phyloP scores from a whole-genome alignment of 2,113 vertebrate genomes.

The Dryoscopus gambensis region DNA sequence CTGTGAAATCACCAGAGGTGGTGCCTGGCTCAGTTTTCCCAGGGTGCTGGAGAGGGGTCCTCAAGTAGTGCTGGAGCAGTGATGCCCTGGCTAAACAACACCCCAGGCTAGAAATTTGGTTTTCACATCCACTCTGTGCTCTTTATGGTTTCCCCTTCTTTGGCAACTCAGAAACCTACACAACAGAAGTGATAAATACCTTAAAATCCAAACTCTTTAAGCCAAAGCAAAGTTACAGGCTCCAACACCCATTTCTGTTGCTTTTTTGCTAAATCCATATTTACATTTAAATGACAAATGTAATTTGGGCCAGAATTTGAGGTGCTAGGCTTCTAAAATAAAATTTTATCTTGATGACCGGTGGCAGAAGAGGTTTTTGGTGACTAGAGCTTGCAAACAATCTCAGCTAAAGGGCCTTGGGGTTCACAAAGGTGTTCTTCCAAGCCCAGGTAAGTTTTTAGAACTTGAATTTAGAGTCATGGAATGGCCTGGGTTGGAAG shows the following conservation, averaged over 20 bases:
- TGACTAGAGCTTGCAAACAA: not conserved
- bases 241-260: not conserved
- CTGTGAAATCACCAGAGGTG: not conserved
- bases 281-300: conserved; percentile 39
- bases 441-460: not conserved
- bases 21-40: not conserved
- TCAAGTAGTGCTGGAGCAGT: not conserved
- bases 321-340: not conserved
- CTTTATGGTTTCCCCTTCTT: not conserved
- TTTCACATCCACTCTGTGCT: not conserved
- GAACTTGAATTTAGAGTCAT: not conserved
- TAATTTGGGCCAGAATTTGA: not conserved
- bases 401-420: not conserved
- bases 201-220: not conserved
- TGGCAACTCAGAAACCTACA: not conserved
- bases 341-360: not conserved
- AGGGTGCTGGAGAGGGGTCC: not conserved
- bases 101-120: not conserved
- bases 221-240: not conserved
- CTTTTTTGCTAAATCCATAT: not conserved
- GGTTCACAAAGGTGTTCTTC: not conserved
- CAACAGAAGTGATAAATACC: not conserved
- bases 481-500: not conserved
- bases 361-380: not conserved
- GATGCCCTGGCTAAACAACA: not conserved